A percentile compares a stretch with the other conserved stretches of the same genome.
Conservation (phyloP, 1,140 invertebrate genomes). For the Andrena cerasifolii region DNA sequence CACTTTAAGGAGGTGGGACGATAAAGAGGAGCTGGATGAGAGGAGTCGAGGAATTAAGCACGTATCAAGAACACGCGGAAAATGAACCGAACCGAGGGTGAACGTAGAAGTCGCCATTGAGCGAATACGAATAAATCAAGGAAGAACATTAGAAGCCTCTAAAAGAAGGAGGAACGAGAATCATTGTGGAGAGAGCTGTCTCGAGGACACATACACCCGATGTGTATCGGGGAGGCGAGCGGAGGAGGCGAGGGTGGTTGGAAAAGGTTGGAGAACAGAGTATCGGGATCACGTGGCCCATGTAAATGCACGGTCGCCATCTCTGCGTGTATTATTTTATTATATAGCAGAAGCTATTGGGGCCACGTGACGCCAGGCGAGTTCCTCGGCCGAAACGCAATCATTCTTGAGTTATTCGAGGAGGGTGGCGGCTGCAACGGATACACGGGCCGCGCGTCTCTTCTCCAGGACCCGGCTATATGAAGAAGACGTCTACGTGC, state of each 20-base stretch:
- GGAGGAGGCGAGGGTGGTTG: background rate
- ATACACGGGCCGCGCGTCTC: background rate
- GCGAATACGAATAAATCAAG: background rate
- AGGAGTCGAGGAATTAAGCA: too few species aligned
- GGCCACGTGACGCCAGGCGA: conserved; percentile 74
- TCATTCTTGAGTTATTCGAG: conserved; percentile 80
- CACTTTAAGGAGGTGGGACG: too few species aligned
- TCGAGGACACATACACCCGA: background rate
- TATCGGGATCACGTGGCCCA: conserved; percentile 42
- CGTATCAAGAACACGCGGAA: too few species aligned
- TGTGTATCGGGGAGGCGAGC: background rate
- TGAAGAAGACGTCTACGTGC: conserved; percentile 42
- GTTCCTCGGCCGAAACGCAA: conserved; percentile 70
- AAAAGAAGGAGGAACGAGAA: background rate
- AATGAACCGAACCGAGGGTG: too few species aligned
- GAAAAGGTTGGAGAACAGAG: background rate
- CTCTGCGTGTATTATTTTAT: conserved; percentile 71
- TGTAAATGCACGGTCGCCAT: conserved; percentile 40
- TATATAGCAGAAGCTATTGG: conserved; percentile 74
- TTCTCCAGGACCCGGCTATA: background rate
- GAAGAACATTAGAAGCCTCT: background rate
- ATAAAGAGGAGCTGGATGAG: too few species aligned
- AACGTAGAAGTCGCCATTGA: background rate
- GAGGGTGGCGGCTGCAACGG: conserved; percentile 41
- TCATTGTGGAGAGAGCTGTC: background rate